Evolutionary conservation across 2,888 invertebrate genomes (phyloP).

Genomic region (Aleiodes leptofemur): DNA sequence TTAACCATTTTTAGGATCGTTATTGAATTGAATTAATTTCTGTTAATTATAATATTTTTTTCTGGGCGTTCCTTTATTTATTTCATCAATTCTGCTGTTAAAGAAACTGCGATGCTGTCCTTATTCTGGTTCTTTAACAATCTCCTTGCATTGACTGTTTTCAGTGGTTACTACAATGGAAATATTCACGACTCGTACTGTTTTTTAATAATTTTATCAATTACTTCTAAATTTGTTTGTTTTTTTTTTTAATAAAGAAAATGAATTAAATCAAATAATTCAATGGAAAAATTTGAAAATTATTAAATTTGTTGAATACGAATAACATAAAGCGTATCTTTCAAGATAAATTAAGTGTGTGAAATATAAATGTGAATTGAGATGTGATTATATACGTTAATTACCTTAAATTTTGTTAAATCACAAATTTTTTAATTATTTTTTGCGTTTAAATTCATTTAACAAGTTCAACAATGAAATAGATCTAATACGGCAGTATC

Average conservation of each 20-base stretch:
- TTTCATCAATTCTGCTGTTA: neutral
- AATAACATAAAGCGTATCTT: constrained; percentile 48
- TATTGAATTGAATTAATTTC: constrained; percentile 1
- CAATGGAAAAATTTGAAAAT: neutral
- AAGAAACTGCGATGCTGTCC: constrained; percentile 9
- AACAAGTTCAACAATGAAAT: constrained; percentile 41
- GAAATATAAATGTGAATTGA: neutral
- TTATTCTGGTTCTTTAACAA: constrained; percentile 29
- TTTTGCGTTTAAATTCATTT: neutral
- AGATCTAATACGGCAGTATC: constrained; percentile 34
- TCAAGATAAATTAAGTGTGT: neutral
- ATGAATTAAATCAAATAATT: constrained; percentile 8
- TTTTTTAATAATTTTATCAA: constrained; percentile 13
- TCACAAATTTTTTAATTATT: neutral
- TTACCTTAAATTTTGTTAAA: constrained; percentile 19
- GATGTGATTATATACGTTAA: neutral
- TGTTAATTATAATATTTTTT: neutral
- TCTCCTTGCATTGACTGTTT: constrained; percentile 36
- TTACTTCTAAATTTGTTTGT: neutral
- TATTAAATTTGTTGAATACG: constrained; percentile 23
- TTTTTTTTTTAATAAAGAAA: neutral
- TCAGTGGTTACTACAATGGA: constrained; percentile 47
- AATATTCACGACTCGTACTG: constrained; percentile 45
- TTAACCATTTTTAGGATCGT: constrained; percentile 63
- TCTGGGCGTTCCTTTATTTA: neutral